Conservation (phyloP, 2,888 invertebrate genomes). For the Hedya salicella region DNA sequence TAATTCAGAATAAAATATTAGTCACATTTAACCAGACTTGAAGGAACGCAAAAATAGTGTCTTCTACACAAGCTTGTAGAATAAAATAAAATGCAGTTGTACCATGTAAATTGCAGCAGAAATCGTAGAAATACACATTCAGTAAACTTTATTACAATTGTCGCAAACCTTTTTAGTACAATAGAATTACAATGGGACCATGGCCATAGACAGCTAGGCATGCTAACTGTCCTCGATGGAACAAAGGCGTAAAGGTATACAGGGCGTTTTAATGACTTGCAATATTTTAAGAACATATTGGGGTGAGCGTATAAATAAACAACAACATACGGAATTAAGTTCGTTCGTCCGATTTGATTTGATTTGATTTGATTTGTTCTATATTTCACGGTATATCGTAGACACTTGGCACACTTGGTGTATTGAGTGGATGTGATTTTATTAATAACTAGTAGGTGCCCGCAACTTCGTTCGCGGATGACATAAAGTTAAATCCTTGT, state of each 20-base stretch:
- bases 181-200: slow-evolving; percentile 20
- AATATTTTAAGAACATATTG: not conserved
- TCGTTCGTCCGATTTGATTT: too few species aligned
- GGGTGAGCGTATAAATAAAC: not conserved
- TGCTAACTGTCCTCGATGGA: slow-evolving; percentile 23
- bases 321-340: too few species aligned
- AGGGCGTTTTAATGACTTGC: not conserved
- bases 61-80: slow-evolving; percentile 6
- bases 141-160: slow-evolving; percentile 29
- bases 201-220: slow-evolving; percentile 14
- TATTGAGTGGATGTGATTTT: too few species aligned
- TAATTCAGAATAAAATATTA: too few species aligned
- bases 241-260: slow-evolving; percentile 25
- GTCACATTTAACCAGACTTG: not conserved
- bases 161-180: slow-evolving; percentile 28
- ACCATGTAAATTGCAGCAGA: slow-evolving; percentile 20
- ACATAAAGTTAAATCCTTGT: too few species aligned
- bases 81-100: slow-evolving; percentile 5
- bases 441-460: too few species aligned
- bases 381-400: too few species aligned
- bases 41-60: not conserved
- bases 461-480: too few species aligned
- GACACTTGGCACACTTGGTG: too few species aligned
- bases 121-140: slow-evolving; percentile 22
- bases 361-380: too few species aligned